Percentiles rank a stretch among this genome's conserved stretches.
Evolutionary conservation across 2,888 invertebrate genomes (phyloP).

Genomic region (Nebria brevicollis): DNA sequence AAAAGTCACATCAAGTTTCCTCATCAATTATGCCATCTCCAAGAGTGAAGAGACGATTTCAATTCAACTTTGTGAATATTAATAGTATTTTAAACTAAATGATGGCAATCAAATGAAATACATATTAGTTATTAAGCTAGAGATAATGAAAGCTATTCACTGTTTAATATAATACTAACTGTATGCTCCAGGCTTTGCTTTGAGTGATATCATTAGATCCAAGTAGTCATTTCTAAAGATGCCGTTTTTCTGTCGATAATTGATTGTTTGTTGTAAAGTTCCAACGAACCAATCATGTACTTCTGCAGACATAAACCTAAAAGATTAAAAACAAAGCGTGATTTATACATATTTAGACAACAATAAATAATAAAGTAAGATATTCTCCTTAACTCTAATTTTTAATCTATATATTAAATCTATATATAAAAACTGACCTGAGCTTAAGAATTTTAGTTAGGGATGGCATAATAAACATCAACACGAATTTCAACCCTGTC

Average conservation of each 20-base stretch:
- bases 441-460: constrained; percentile 50
- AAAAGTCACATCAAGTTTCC: too few relatives aligned
- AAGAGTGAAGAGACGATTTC: too few relatives aligned
- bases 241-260: constrained; percentile 59
- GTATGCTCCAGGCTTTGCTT: constrained; percentile 49
- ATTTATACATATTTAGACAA: not conserved
- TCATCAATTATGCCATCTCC: too few relatives aligned
- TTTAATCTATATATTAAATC: too few relatives aligned
- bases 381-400: too few relatives aligned
- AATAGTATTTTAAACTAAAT: too few relatives aligned
- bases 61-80: too few relatives aligned
- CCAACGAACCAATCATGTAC: constrained; percentile 57
- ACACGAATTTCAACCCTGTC: constrained; percentile 48
- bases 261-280: constrained; percentile 57
- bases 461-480: constrained; percentile 52
- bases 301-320: constrained; percentile 51
- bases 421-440: constrained; percentile 38
- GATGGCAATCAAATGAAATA: too few relatives aligned
- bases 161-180: constrained; percentile 7
- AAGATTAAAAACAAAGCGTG: constrained; percentile 23
- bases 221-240: constrained; percentile 62
- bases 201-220: constrained; percentile 59
- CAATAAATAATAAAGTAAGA: too few relatives aligned
- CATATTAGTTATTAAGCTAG: too few relatives aligned
- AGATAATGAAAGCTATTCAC: too few relatives aligned